Conservation (phyloP, 2,888 invertebrate species). For the Prosapia bicincta region DNA sequence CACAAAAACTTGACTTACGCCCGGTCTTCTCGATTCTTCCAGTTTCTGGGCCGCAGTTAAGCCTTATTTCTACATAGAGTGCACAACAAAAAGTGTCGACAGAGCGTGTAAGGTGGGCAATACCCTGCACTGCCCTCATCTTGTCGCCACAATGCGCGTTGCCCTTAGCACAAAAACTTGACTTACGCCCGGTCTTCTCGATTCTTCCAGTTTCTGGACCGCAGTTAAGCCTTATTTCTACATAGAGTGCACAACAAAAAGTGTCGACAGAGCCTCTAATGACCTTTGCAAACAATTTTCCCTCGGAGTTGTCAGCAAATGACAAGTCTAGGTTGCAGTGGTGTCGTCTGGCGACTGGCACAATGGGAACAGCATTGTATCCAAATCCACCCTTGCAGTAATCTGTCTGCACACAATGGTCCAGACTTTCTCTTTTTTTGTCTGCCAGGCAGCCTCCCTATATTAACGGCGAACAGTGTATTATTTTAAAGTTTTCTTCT, state of each 20-base stretch:
- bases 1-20: background rate
- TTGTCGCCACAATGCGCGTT: too few species aligned
- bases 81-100: background rate
- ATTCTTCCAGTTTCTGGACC: background rate
- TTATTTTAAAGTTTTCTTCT: too few species aligned
- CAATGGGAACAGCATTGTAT: background rate
- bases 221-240: background rate
- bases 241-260: background rate
- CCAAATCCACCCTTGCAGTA: background rate
- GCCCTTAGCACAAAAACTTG: too few species aligned
- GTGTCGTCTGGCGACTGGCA: background rate
- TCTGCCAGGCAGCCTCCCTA: background rate
- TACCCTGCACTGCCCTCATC: too few species aligned
- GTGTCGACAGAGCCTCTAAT: background rate
- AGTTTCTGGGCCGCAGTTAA: background rate
- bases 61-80: background rate
- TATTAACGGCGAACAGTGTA: too few species aligned
- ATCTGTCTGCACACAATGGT: background rate
- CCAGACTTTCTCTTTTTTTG: background rate
- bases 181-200: background rate
- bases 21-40: background rate
- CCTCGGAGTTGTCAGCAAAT: background rate
- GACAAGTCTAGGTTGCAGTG: background rate
- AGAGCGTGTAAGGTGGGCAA: too few species aligned
- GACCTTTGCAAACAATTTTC: background rate